Evolutionary conservation across 2,113 vertebrate species (phyloP).

Genomic region (Lepus timidus): DNA sequence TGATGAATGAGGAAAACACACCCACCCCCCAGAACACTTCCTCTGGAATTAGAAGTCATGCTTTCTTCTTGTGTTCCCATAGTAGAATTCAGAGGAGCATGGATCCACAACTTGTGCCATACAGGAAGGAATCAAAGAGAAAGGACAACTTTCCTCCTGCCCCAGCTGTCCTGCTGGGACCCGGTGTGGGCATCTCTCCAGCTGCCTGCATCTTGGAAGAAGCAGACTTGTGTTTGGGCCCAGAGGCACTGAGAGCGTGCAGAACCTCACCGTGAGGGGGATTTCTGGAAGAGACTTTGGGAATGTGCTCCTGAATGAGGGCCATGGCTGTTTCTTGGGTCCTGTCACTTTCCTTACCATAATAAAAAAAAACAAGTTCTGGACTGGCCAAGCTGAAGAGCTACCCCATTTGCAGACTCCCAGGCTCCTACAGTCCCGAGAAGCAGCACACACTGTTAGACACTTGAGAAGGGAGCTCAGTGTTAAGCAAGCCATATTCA

Average conservation of each 20-base stretch:
- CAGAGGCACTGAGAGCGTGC: not conserved
- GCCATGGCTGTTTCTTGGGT: not conserved
- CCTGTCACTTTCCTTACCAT: not conserved
- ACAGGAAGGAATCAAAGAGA: not conserved
- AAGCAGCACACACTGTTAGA: not conserved
- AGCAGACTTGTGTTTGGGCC: not conserved
- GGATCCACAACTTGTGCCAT: not conserved
- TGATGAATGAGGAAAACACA: not conserved
- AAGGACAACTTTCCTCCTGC: not conserved
- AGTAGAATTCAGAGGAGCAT: conserved; percentile 7
- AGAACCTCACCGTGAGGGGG: not conserved
- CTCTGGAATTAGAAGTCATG: not conserved
- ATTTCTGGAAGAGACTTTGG: not conserved
- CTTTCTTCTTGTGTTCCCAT: not conserved
- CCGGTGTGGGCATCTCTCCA: not conserved
- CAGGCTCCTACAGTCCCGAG: not conserved
- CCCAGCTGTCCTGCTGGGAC: not conserved
- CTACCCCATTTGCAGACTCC: not conserved
- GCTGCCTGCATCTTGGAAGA: not conserved
- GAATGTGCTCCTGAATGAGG: not conserved
- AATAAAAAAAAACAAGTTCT: not conserved
- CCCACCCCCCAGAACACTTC: not conserved
- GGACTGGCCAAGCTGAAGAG: not conserved
- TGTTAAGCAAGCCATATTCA: not conserved
- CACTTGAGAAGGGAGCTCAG: not conserved